Percentiles rank a stretch among this genome's conserved stretches.
These are phyloP conservation scores for Dipodomys spectabilis DNA, from an alignment of 2,113 vertebrate species.

Conservation along the genomic window DNA sequence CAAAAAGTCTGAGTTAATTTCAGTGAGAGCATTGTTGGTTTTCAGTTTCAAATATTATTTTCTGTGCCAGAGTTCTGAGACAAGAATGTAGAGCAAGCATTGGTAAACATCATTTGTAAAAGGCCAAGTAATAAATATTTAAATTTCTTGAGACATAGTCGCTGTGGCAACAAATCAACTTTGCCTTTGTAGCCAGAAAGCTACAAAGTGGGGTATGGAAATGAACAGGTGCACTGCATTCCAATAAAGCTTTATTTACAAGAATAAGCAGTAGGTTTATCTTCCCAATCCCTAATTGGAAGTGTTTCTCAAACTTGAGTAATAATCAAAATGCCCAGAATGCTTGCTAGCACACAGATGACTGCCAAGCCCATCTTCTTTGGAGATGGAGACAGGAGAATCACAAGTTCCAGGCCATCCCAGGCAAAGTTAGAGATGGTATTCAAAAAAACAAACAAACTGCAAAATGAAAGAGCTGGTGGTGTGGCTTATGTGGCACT, in stretches of 20 bases:
- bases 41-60: neutral
- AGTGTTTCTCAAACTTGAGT: neutral
- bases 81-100: neutral
- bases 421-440: no score
- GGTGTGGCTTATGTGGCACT: no score
- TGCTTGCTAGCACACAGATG: neutral
- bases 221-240: accelerated
- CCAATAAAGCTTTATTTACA: slow-evolving; percentile 17
- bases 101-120: neutral
- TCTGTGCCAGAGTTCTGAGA: neutral
- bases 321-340: neutral
- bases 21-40: neutral
- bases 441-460: no score
- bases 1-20: neutral
- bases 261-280: neutral
- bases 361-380: no score
- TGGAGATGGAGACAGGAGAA: no score
- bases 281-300: neutral
- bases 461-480: no score
- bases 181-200: neutral
- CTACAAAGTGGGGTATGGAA: neutral
- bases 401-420: no score
- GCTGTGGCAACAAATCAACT: neutral
- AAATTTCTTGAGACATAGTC: neutral
- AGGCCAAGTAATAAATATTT: neutral